Evolutionary conservation across 2,797 vertebrate species (phyloP).

Genomic region (Acanthurus tractus): DNA sequence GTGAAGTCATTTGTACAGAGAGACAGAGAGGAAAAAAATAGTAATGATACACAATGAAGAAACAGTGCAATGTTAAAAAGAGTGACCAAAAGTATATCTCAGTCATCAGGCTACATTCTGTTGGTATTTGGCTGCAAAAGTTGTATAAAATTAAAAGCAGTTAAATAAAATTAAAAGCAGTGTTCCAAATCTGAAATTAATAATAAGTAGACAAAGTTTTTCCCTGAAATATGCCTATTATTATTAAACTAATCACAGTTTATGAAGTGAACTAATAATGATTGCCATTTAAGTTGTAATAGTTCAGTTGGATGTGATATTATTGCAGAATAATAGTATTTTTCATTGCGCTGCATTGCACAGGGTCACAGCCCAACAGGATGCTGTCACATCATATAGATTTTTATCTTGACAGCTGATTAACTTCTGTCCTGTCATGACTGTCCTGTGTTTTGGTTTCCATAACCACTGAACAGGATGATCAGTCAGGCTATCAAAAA

Average conservation of each 20-base stretch:
- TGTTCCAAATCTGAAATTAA: neutral
- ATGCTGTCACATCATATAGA: slow-evolving; percentile 55
- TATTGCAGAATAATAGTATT: neutral
- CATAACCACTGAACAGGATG: slow-evolving; percentile 31
- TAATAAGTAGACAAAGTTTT: neutral
- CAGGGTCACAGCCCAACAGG: neutral
- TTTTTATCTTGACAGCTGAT: slow-evolving; percentile 46
- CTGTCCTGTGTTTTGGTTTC: slow-evolving; percentile 33
- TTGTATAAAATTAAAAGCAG: neutral
- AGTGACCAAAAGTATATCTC: neutral
- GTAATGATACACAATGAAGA: neutral
- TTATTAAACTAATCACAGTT: neutral
- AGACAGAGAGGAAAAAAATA: neutral
- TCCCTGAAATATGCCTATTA: neutral
- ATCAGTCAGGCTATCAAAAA: slow-evolving; percentile 43
- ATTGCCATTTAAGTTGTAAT: neutral
- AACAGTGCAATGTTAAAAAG: neutral
- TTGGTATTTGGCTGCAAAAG: neutral
- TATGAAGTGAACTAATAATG: neutral
- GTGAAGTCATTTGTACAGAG: neutral
- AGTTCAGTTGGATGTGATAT: neutral
- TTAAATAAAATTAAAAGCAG: neutral
- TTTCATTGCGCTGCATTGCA: neutral
- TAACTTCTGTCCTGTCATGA: slow-evolving; percentile 23
- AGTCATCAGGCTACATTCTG: neutral